Base-by-base conservation (phyloP, 2,888 invertebrate genomes). In the Lithosia quadra region DNA sequence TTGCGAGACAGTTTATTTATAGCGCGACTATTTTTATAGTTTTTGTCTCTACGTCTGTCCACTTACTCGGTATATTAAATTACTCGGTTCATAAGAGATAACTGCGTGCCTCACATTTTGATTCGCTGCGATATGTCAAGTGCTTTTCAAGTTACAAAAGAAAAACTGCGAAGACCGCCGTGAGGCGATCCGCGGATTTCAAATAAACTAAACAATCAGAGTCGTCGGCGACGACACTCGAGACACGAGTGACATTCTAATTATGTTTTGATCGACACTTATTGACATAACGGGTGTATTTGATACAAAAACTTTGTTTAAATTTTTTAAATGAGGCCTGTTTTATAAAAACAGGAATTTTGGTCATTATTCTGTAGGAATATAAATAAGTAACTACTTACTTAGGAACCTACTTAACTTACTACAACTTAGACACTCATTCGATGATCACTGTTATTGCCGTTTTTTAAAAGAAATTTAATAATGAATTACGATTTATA, bases 211-310 rank as follows among this genome's bases (percentile, higher is more conserved):
- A 80, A 80, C 82, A 88, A 91, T 89, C 87, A 87, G 77, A 69
- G 65, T 67, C 71, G 84, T 69, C 79, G 71, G 60, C 66, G 77
- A 77, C 66, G 77, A 77, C 81, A 77, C 65, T 76, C 66, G 74
- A 79, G 77, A 87, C 91, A 84, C 82, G 85, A 74, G 78, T 57
- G 79, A 87, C 88, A 91, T 92, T 83, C 84, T 87, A 91, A 92
- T 90, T 78, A 73, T 73, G 75, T 75, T 77, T 72, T 80, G 76
- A 83, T 85, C 81, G 75, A 73, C 77, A 76, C 79, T 78, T 86
- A 88, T 89, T 80, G 87, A 81, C 81, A 81, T 84, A 85, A 84
- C 84, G 81, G 84, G 78, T 79, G 80, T 84, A 86, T 75, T 73
- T 68, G 11, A 67, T 71, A 69, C 67, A 63, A 66, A 76, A 75